Evolutionary conservation across 2,113 vertebrate genomes (phyloP), one percentile per base, ranked within the genome.

Genomic region (Strix uralensis): DNA sequence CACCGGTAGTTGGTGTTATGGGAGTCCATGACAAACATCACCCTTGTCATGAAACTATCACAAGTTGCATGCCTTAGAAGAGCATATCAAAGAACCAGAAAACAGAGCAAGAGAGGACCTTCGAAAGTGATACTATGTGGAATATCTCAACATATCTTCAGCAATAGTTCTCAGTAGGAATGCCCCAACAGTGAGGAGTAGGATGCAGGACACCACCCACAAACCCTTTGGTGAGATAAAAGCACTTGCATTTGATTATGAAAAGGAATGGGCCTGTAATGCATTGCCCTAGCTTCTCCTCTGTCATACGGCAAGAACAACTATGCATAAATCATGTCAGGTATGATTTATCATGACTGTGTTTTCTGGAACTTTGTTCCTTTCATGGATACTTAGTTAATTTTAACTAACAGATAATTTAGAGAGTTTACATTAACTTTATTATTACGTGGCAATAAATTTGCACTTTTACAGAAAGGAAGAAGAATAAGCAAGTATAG

Each of bases 1-100:
- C 7, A 1, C 2, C 20, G 62, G 7, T 34, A 2, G 2, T 1
- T 54, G 27, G 5, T 44, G 59, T 49, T 49, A 25, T 1, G 51
- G 18, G 10, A 62, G 36, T 4, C 30, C 5, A 3, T 22, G 12
- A 89, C 30, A 75, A 92, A 61, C 7, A 46, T 7, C 14, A 85
- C 11, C 17, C 10, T 88, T 71, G 16, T 40, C n/a, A 22, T 30
- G 13, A 14, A 90, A 10, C 6, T 58, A 6, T 14, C 27, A 58
- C 20, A 58, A 54, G 11, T 44, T 34, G 5, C 13, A 25, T 0
- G 0, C 15, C 29, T 52, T 36, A 16, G 14, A 92, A 29, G 22
- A 65, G 5, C 3, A 12, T 11, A 7, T 67, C 11, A 25, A 38
- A 55, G n/a, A 80, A 32, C 2, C 22, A 80, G 57, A 34, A 55